These are phyloP conservation scores for Idaea dimidiata DNA, from an alignment of 2,888 invertebrate genomes.

Conservation along the genomic window DNA sequence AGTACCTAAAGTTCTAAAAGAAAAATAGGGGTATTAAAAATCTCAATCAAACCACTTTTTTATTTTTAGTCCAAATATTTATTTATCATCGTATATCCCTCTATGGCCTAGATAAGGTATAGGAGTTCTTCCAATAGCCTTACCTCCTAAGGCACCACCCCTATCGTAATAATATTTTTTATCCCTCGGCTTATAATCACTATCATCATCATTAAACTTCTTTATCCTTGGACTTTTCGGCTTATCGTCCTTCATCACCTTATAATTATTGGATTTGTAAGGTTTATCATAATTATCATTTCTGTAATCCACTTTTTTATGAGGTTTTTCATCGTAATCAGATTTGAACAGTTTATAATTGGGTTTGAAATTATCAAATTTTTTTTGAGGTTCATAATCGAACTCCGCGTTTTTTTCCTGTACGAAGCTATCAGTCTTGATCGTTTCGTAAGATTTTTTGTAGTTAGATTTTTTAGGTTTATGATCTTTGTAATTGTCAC, in stretches of 20 bases:
- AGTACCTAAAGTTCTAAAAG: too few species aligned
- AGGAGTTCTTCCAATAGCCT: neutral
- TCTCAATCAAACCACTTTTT: too few species aligned
- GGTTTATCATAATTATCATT: too few species aligned
- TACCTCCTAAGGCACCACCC: neutral
- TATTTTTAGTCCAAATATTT: neutral
- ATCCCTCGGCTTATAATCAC: neutral
- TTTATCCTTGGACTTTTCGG: neutral
- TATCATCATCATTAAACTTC: too few species aligned
- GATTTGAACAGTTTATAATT: neutral
- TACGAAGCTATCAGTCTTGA: neutral
- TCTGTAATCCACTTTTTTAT: neutral
- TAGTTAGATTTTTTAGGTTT: neutral
- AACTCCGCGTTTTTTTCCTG: neutral
- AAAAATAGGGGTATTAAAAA: too few species aligned
- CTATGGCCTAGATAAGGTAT: neutral
- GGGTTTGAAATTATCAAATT: neutral
- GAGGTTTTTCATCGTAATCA: neutral
- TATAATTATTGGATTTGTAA: too few species aligned
- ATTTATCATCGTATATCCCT: neutral
- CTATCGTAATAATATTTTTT: neutral
- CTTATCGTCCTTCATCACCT: neutral
- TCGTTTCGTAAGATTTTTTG: neutral
- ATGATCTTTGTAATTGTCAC: neutral
- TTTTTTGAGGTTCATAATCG: neutral